A percentile compares a stretch with the other conserved stretches of the same genome.
Evolutionary conservation across 2,113 vertebrate genomes (phyloP).

Genomic region (Lagopus muta): DNA sequence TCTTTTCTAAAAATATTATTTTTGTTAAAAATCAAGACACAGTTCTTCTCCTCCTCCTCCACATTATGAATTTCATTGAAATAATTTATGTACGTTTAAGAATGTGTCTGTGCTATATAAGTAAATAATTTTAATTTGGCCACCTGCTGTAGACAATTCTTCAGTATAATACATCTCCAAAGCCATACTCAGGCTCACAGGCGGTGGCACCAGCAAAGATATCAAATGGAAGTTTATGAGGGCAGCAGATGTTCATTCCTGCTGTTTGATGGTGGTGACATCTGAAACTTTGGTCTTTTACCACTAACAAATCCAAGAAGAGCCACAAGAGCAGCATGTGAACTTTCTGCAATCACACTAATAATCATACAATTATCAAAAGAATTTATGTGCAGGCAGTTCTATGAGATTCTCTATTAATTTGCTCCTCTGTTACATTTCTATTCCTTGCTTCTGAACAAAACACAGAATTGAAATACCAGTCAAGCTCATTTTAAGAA

Average conservation of each 20-base stretch:
- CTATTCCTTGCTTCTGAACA: not conserved
- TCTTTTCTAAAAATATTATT: not conserved
- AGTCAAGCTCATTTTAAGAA: not conserved
- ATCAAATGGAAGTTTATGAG: constrained; percentile 21
- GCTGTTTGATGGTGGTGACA: not conserved
- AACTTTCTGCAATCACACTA: not conserved
- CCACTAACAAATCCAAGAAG: constrained; percentile 12
- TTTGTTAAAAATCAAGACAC: not conserved
- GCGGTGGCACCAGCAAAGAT: not conserved
- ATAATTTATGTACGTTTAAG: not conserved
- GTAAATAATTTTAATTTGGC: constrained; percentile 61
- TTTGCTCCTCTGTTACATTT: not conserved
- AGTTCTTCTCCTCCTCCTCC: not conserved
- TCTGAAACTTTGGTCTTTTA: constrained; percentile 26
- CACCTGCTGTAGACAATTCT: constrained; percentile 40
- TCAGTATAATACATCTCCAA: constrained; percentile 14
- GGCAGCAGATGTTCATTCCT: not conserved
- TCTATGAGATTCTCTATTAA: not conserved
- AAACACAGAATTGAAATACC: not conserved
- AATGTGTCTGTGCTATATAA: not conserved
- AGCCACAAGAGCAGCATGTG: not conserved
- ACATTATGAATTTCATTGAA: not conserved
- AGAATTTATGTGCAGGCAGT: not conserved
- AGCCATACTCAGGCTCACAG: not conserved
- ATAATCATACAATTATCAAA: not conserved